These are phyloP conservation scores for Euschistus heros DNA, from an alignment of 1,140 invertebrate species.

Conservation along the genomic window DNA sequence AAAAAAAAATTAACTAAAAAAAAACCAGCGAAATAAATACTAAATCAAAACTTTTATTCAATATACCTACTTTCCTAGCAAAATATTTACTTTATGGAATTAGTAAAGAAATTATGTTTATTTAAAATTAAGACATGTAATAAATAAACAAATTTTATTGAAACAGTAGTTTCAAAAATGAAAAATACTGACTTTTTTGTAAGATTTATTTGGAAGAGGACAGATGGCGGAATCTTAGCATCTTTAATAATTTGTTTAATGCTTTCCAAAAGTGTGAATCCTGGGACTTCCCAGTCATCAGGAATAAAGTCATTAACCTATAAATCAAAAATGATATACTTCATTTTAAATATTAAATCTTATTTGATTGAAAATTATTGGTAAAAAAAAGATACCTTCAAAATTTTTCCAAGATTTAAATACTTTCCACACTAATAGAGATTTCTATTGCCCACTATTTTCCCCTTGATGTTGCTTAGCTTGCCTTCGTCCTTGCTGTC, in stretches of 20 bases:
- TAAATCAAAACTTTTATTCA: no score
- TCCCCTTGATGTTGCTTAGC: constrained; percentile 61
- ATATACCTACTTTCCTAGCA: no score
- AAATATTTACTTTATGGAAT: no score
- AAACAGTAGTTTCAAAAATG: not conserved
- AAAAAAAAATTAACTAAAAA: no score
- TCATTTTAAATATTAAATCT: no score
- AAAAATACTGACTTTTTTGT: constrained; percentile 35
- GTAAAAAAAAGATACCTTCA: constrained; percentile 33
- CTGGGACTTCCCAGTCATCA: constrained; percentile 48
- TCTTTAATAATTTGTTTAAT: constrained; percentile 26
- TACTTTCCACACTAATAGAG: constrained; percentile 52
- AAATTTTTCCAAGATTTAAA: constrained; percentile 37
- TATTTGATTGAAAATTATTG: no score
- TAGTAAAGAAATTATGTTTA: no score
- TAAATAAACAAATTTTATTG: no score
- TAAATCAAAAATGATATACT: not conserved
- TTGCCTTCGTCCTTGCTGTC: constrained; percentile 60
- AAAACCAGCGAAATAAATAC: no score
- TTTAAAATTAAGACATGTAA: no score
- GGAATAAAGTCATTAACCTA: constrained; percentile 41
- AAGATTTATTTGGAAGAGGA: constrained; percentile 39
- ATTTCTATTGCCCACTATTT: constrained; percentile 72
- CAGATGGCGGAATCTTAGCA: constrained; percentile 33
- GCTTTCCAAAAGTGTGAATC: constrained; percentile 33